Base-by-base conservation (phyloP, 2,113 vertebrate species). In the Phylloscopus whistleri region DNA sequence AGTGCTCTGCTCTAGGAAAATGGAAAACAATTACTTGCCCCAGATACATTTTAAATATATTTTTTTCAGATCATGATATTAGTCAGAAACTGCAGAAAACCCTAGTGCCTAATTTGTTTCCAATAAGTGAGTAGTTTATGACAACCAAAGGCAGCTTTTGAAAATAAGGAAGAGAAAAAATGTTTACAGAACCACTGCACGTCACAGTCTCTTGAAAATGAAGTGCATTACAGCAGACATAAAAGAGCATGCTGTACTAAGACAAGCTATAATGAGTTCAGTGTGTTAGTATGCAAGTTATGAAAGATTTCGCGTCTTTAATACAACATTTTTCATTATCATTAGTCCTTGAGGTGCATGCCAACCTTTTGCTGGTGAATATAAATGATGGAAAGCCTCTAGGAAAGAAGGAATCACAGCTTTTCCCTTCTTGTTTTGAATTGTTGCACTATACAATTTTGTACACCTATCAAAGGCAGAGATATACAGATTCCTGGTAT, bases 321-420 rank as follows among this genome's bases (percentile, higher is more conserved):
- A 94, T 73, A 84, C 81, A 95, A 81, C 78, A 94, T 95, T 92
- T 96, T 95, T 96, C 95, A 96, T 95, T 97, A 95, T 94, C 95
- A 96, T 96, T 95, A 97, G 87, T 96, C 97, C 94, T 96, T 95
- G 88, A 96, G 94, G 92, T 94, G 59, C 63, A 90, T 30, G 52
- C 67, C 84, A 94, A 28, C 69, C 48, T 93, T 92, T 92, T 0
- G 1, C 55, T 92, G 55, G n/a, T 77, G 92, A 96, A 96, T 96
- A 89, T 88, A 94, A 94, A 97, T 95, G 88, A 96, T 72, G 59
- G 77, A 92, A 93, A 79, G 81, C 67, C 69, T 91, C 74, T 49
- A 93, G 67, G 78, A 95, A 80, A 76, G 43, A 87, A 85, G 70
- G 86, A 86, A 90, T 82, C 84, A 83, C 48, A 91, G 53, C 24